Evolutionary conservation across 2,113 vertebrate genomes (phyloP), one percentile per base, ranked within the genome.

Genomic region (Anguilla rostrata): DNA sequence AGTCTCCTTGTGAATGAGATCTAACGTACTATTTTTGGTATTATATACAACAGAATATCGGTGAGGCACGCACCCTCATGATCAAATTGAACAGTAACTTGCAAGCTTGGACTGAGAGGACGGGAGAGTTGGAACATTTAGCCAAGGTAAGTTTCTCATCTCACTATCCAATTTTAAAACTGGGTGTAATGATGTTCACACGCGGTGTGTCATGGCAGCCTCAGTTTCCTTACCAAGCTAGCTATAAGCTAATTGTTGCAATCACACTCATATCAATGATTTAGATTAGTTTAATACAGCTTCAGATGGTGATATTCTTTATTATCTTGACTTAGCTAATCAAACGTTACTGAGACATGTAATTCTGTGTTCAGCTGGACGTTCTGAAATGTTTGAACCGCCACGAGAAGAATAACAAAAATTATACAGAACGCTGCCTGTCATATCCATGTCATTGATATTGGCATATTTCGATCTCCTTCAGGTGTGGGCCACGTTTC

Each of bases 401-500:
- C 12, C 49, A 53, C 22, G 60, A 63, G 22, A 18, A 63, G 60
- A 2, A 14, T 16, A 57, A 57, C 56, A 57, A 57, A 15, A 20
- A 20, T 60, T 60, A 3, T 60, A 20, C 56, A 60, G 18, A 9
- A 60, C 56, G 18, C 3, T 22, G 20, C 20, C 22, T 3, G 22
- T 66, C 20, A 5, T 66, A 66, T 26, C 22, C 60, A 8, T 6
- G 20, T 66, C 60, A 22, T 66, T 56, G 53, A 15, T 49, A 18
- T 43, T 46, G 18, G 15, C 43, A 15, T 18, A 20, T 46, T 16
- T 11, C 49, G n/a, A 8, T 84, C 34, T 20, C n/a, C 22, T 39
- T 53, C 14, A 90, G 87, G 87, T 90, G 43, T 88, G 89, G 87
- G 57, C 57, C 5, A 57, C 57, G 1, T 90, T 90, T 78, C 85